These are phyloP conservation scores for Bombus affinis DNA, from an alignment of 1,140 invertebrate genomes.

Conservation along the genomic window DNA sequence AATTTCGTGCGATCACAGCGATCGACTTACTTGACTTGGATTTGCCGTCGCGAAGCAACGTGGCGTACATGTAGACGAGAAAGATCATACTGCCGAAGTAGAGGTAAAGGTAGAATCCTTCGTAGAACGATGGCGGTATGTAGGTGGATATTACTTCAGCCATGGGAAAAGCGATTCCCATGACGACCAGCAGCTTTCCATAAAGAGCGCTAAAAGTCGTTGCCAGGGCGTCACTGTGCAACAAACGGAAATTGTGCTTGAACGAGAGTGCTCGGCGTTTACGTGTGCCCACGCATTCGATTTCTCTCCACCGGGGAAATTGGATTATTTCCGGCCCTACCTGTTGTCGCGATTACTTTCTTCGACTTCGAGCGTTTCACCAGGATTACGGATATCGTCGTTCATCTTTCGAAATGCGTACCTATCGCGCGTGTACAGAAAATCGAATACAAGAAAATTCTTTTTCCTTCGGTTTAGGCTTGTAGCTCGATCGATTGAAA, in stretches of 20 bases:
- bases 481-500: too few relatives aligned
- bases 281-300: constrained; percentile 8
- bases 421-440: too few relatives aligned
- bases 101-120: constrained; percentile 94
- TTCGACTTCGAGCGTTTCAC: background rate
- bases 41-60: constrained; percentile 86
- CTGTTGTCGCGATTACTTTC: constrained; percentile 15
- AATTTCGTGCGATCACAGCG: background rate
- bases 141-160: constrained; percentile 95
- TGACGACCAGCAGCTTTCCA: constrained; percentile 95
- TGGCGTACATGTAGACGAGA: constrained; percentile 92
- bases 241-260: constrained; percentile 68
- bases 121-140: constrained; percentile 94
- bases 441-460: too few relatives aligned
- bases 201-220: constrained; percentile 95
- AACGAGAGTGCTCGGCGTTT: constrained; percentile 18
- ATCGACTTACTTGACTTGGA: constrained; percentile 76
- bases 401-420: too few relatives aligned
- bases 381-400: background rate
- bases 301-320: constrained; percentile 48
- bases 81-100: constrained; percentile 96
- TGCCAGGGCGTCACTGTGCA: constrained; percentile 89
- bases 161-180: constrained; percentile 97
- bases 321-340: constrained; percentile 49
- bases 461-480: too few relatives aligned